A percentile compares a stretch with the other conserved stretches of the same genome.
phyloP scores from a whole-genome alignment of 2,888 invertebrate genomes.

The Orthosia cruda region DNA sequence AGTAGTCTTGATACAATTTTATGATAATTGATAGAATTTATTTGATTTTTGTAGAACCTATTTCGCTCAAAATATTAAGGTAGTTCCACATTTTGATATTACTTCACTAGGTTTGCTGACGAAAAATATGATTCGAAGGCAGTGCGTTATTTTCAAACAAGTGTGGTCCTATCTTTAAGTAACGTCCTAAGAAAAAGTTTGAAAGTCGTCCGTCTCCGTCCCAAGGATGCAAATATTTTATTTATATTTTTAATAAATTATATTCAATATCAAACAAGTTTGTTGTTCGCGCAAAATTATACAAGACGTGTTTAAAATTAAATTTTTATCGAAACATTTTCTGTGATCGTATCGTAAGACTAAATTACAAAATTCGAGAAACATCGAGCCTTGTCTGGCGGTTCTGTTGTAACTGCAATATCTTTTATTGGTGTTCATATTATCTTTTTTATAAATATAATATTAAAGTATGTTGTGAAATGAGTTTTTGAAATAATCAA shows the following conservation, averaged over 20 bases:
- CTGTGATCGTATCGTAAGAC: conserved; percentile 68
- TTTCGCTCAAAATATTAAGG: conserved; percentile 62
- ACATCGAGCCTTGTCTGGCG: conserved; percentile 58
- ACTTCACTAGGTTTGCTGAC: neutral
- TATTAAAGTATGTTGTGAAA: conserved; percentile 28
- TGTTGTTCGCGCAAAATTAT: conserved; percentile 64
- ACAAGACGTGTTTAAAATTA: conserved; percentile 37
- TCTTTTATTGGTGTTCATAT: conserved; percentile 53
- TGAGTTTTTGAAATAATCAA: conserved; percentile 12
- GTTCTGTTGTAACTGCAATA: conserved; percentile 39
- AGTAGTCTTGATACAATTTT: conserved; percentile 18
- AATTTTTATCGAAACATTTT: conserved; percentile 52
- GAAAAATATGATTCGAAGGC: neutral
- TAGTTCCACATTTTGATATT: conserved; percentile 28
- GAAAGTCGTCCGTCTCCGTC: conserved; percentile 77
- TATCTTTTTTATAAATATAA: conserved; percentile 55
- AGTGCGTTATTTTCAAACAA: conserved; percentile 1
- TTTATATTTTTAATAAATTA: conserved; percentile 60
- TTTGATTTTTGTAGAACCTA: conserved; percentile 43
- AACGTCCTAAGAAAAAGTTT: conserved; percentile 63
- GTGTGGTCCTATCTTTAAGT: conserved; percentile 40
- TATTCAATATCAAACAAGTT: conserved; percentile 39
- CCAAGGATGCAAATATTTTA: conserved; percentile 72
- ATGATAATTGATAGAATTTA: conserved; percentile 40
- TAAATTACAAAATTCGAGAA: conserved; percentile 56